Base-by-base conservation (phyloP, 2,797 vertebrate genomes). In the Australoheros facetus region DNA sequence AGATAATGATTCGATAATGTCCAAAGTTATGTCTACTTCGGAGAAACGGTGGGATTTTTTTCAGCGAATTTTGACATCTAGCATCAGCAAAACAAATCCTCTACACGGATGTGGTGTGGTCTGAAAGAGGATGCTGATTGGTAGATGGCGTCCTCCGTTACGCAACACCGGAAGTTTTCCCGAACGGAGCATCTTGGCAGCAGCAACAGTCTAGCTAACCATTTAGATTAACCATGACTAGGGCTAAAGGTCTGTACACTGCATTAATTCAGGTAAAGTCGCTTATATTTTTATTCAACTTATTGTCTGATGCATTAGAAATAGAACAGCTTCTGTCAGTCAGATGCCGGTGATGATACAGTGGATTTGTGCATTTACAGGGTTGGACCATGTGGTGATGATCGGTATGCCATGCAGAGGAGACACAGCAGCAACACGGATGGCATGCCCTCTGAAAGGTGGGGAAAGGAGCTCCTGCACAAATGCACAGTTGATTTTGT, bases 351-450 rank as follows among this genome's bases (percentile, higher is more conserved):
- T 78, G 59, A 54, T 75, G 73, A 48, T 74, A 42, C 17, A 73
- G 37, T 58, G 72, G 51, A 13, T 69, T 34, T 84, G 56, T 62
- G 32, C 54, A 7, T 82, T 81, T 79, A n/a, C 85, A 96, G 95
- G 81, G 88, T 83, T 86, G 91, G 85, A 83, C 62, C 88, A 75
- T 91, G 91, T 93, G 96, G 97, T 92, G 96, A 96, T 93, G 97
- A 96, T 84, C 89, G 95, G 84, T 95, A 95, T 96, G 98, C 96
- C 92, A 99, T 99, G 98, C 98, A 99, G 97, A 97, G 98, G 93
- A 96, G 98, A 91, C 98, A 99, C 91, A 99, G 98, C 95, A 99
- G 98, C 95, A 98, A 98, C 96, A 98, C 98, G 1, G 98, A 99
- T 92, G 97, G 83, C 85, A 90, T 96, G 94, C 97, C 97, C 88